phyloP scores from a whole-genome alignment of 1,140 invertebrate genomes.

The Drosophila kohkoa region DNA sequence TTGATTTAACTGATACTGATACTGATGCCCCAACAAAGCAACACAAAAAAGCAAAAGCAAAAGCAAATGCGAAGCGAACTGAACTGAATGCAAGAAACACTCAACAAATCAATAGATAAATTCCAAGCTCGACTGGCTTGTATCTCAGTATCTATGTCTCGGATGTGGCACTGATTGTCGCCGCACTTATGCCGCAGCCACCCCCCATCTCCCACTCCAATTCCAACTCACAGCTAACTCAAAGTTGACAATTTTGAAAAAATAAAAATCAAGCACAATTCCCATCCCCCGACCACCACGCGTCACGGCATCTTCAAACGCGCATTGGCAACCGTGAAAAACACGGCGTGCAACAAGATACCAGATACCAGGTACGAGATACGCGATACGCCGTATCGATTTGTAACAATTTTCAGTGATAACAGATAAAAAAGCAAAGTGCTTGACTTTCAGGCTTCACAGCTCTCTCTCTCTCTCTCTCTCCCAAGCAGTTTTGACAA shows the following conservation, averaged over 20 bases:
- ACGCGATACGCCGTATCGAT: constrained; percentile 43
- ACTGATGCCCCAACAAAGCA: constrained; percentile 25
- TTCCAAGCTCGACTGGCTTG: constrained; percentile 47
- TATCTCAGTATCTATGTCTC: constrained; percentile 60
- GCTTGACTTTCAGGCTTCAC: constrained; percentile 36
- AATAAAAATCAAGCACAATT: constrained; percentile 11
- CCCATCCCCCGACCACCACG: constrained; percentile 25
- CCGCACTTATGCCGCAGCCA: neutral
- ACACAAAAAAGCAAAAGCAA: neutral
- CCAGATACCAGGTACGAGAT: constrained; percentile 9
- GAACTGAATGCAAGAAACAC: constrained; percentile 28
- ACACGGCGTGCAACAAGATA: constrained; percentile 46
- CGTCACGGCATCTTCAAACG: constrained; percentile 58
- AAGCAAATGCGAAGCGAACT: no score
- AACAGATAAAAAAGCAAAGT: constrained; percentile 44
- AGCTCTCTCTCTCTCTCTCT: constrained; percentile 14
- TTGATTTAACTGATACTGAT: constrained; percentile 80
- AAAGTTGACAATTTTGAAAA: neutral
- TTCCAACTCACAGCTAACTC: neutral
- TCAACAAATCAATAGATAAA: constrained; percentile 80
- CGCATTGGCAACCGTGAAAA: constrained; percentile 22
- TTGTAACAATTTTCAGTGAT: constrained; percentile 58
- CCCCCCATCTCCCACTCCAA: neutral
- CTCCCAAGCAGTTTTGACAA: constrained; percentile 58
- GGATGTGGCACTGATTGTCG: constrained; percentile 72